Base-by-base conservation (phyloP, 2,888 invertebrate genomes). In the Ophion ventricosus region DNA sequence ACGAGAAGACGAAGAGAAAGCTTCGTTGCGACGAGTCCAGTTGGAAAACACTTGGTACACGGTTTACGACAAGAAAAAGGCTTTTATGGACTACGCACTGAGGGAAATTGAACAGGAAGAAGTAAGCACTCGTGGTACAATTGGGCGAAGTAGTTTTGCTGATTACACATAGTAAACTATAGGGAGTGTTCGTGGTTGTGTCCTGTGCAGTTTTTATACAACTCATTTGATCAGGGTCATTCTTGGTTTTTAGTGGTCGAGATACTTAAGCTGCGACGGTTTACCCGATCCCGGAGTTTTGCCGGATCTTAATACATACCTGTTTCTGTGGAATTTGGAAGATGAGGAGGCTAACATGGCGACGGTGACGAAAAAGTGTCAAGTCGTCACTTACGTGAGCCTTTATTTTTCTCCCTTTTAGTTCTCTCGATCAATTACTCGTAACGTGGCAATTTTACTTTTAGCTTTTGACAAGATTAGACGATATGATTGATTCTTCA, bases 251-350 rank as follows among this genome's bases (percentile, higher is more conserved):
- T 90, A 96, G 95, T 96, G 96, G 96, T 90, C 92, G 61, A 94
- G 95, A 78, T 95, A 95, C 85, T 93, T 95, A 64, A 93, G 94
- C 0, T 95, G 95, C 85, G 95, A 95, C 76, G 95, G 95, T 2
- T 93, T 95, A 0, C 96, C 96, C 0, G 95, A 95, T 89, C 95
- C 95, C 2, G 93, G 94, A 0, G 93, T 94, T 20, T 93, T 95
- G 2, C 94, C 95, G 0, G 94, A 95, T 83, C 93, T 95, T 93
- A 95, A 95, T 90, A 95, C 95, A 0, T 95, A 95, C 87, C 90
- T 95, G 0, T 95, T 94, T 74, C 82, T 95, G 0, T 95, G 95
- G 95, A 90, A 93, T 80, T 88, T 92, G 67, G 91, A 91, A n/a
- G 90, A 91, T 0, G 90, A 93, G 0, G 76, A 90, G 0, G 93